These are phyloP conservation scores for Melanotaenia parkinsoni DNA, from an alignment of 2,797 vertebrate species.

Conservation along the genomic window DNA sequence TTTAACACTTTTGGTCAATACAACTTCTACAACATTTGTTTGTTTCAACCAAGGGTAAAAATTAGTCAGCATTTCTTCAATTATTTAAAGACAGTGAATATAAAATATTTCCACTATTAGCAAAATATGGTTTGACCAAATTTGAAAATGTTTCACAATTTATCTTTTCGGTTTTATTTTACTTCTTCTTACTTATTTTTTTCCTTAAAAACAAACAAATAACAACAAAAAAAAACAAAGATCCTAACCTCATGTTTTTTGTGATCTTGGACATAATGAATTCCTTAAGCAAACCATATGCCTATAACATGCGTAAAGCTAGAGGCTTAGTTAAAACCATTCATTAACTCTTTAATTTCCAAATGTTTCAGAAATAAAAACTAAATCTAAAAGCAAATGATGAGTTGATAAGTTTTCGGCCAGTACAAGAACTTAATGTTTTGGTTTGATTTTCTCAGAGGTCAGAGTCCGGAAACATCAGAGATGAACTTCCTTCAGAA, in stretches of 20 bases:
- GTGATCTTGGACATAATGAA: too few relatives aligned
- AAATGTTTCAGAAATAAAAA: not conserved
- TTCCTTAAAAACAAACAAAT: too few relatives aligned
- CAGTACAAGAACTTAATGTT: not conserved
- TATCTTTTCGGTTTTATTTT: too few relatives aligned
- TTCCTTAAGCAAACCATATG: too few relatives aligned
- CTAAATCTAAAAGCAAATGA: not conserved
- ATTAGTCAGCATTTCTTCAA: not conserved
- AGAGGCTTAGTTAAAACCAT: too few relatives aligned
- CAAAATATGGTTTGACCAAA: too few relatives aligned
- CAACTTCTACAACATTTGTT: slow-evolving; percentile 8
- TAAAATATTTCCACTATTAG: not conserved
- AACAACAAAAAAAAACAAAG: not conserved
- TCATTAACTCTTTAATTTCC: too few relatives aligned
- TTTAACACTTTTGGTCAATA: slow-evolving; percentile 5
- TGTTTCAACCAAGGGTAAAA: slow-evolving; percentile 2
- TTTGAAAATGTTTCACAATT: too few relatives aligned
- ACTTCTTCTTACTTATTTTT: not conserved
- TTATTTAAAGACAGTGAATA: not conserved
- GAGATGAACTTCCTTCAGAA: slow-evolving; percentile 97
- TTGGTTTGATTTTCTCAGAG: slow-evolving; percentile 70
- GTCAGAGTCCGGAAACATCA: slow-evolving; percentile 92
- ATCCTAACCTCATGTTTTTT: not conserved
- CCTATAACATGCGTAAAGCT: too few relatives aligned
- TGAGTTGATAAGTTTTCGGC: not conserved